Evolutionary conservation across 2,113 vertebrate species (phyloP), one percentile per base, ranked within the genome.

Genomic region (Sapajus apella): DNA sequence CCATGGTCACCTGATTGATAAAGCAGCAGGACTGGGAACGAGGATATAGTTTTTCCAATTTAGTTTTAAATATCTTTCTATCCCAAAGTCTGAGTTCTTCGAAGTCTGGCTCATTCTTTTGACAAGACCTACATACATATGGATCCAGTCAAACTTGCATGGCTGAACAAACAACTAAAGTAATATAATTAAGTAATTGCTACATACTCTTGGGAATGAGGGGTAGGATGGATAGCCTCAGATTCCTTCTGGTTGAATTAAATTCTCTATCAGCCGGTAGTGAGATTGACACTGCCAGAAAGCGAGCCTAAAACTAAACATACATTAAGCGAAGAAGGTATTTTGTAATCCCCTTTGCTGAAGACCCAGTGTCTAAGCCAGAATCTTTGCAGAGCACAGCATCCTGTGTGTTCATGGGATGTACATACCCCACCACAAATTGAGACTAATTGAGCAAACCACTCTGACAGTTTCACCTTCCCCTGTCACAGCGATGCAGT

Each of bases 161-260:
- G 88, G 92, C 87, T 93, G 61, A 96, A 66, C 23, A 40, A 89
- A 93, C 37, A 55, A 55, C 61, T 35, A 45, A 77, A 68, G 47
- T 64, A 96, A 76, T 68, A 45, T 35, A 81, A 95, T 93, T 87
- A 87, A 97, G 90, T 92, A 88, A 94, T 43, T 88, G 77, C 90
- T 76, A 8, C 89, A 77, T 66, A 88, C 16, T 93, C 68, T 89
- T n/a, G 30, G 52, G 66, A 43, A 43, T 8, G 66, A 93, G 37
- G 32, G 35, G 20, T 56, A 37, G 25, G 66, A 70, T 27, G 58
- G 88, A 76, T 96, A 94, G 68, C 43, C 47, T 94, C 32, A 20
- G 23, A 64, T 56, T 52, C 35, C 16, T 88, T 52, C 64, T 30
- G 6, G 12, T 58, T 86, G n/a, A 55, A 84, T 70, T 61, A 72